These are phyloP conservation scores for Eulimnadia texana DNA, from an alignment of 1,140 invertebrate genomes.

Conservation along the genomic window DNA sequence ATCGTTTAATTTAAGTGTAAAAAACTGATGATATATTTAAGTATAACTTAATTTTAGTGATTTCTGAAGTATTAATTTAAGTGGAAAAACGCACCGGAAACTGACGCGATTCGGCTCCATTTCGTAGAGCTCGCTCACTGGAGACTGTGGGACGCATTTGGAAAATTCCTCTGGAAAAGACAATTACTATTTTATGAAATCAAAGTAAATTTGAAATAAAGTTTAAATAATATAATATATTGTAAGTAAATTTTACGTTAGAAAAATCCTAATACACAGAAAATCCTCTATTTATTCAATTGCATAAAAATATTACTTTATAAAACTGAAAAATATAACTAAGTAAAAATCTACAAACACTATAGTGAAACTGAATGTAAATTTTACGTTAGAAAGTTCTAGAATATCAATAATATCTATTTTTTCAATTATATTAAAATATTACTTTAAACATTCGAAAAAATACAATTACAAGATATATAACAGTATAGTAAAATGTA, in stretches of 20 bases:
- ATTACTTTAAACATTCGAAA: not conserved
- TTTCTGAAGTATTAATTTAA: not conserved
- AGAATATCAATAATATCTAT: too few species aligned
- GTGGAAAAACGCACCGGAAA: conserved; percentile 53
- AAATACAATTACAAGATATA: not conserved
- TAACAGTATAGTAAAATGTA: not conserved
- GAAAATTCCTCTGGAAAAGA: conserved; percentile 74
- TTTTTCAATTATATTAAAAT: not conserved
- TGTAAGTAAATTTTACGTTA: not conserved
- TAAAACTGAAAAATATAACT: too few species aligned
- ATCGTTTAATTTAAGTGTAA: not conserved
- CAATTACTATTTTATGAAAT: not conserved
- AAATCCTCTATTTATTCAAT: too few species aligned
- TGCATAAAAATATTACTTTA: too few species aligned
- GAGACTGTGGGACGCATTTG: conserved; percentile 92
- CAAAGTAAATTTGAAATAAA: conserved; percentile 3
- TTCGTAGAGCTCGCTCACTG: conserved; percentile 89
- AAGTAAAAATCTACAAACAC: too few species aligned
- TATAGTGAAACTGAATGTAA: too few species aligned
- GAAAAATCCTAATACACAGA: not conserved
- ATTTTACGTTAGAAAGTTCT: not conserved
- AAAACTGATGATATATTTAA: not conserved
- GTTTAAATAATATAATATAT: conserved; percentile 19
- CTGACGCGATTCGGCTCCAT: conserved; percentile 94
- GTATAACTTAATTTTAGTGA: not conserved